phyloP scores from a whole-genome alignment of 1,140 invertebrate species.

The Diorhabda sublineata region DNA sequence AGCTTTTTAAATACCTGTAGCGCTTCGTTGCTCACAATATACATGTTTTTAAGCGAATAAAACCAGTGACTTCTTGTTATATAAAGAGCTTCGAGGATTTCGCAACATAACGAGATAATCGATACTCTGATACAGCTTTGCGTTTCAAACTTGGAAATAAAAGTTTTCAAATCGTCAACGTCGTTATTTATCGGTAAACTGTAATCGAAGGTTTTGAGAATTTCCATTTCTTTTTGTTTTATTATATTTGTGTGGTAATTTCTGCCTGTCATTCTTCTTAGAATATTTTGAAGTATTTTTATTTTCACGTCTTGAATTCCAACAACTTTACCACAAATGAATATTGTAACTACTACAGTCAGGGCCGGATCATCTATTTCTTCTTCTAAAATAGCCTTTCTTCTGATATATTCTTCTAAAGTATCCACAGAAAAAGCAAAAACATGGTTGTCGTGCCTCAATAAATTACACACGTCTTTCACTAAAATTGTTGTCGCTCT shows the following conservation, averaged over 20 bases:
- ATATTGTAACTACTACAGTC: slow-evolving; percentile 25
- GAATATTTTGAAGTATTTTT: slow-evolving; percentile 25
- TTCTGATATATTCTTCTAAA: slow-evolving; percentile 32
- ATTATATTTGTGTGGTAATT: slow-evolving; percentile 25
- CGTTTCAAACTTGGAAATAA: slow-evolving; percentile 33
- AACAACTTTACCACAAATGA: slow-evolving; percentile 35
- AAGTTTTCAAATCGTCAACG: slow-evolving; percentile 36
- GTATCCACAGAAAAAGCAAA: slow-evolving; percentile 35
- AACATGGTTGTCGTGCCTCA: slow-evolving; percentile 36
- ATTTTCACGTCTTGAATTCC: slow-evolving; percentile 34
- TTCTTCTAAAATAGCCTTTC: slow-evolving; percentile 25
- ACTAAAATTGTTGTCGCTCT: slow-evolving; percentile 28
- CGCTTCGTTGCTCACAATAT: slow-evolving; percentile 27
- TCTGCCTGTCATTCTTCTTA: slow-evolving; percentile 24
- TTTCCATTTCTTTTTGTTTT: slow-evolving; percentile 29
- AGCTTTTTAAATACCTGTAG: slow-evolving; percentile 31
- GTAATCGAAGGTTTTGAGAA: slow-evolving; percentile 31
- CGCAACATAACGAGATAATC: slow-evolving; percentile 29
- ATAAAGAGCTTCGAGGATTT: slow-evolving; percentile 38
- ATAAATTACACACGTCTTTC: slow-evolving; percentile 33
- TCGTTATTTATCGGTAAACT: slow-evolving; percentile 33
- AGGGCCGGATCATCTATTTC: slow-evolving; percentile 31
- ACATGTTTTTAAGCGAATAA: slow-evolving; percentile 31
- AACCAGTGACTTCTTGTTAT: slow-evolving; percentile 33
- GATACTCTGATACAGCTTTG: slow-evolving; percentile 30